These are phyloP conservation scores for Mesaphorura yosii DNA, from an alignment of 1,140 invertebrate genomes.

Conservation along the genomic window DNA sequence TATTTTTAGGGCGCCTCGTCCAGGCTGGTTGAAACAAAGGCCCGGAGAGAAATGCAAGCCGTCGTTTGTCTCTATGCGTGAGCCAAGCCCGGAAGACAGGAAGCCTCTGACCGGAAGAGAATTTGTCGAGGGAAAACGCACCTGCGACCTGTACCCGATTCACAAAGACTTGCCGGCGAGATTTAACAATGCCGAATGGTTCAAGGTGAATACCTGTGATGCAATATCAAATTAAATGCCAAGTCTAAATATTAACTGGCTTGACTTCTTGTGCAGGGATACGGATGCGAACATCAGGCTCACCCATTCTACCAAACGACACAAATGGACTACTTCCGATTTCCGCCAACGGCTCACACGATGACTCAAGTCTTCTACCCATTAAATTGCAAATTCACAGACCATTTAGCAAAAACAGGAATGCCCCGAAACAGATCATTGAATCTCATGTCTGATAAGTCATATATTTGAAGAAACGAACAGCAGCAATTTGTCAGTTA, in stretches of 20 bases:
- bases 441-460: no score
- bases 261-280: conserved; percentile 17
- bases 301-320: conserved; percentile 32
- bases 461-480: no score
- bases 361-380: conserved; percentile 29
- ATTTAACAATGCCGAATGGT: conserved; percentile 26
- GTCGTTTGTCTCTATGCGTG: neutral
- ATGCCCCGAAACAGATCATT: conserved; percentile 26
- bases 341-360: conserved; percentile 31
- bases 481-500: no score
- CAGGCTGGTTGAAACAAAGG: neutral
- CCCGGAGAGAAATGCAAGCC: conserved; percentile 7
- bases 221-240: neutral
- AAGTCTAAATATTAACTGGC: neutral
- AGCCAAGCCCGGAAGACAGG: conserved; percentile 1
- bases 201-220: conserved; percentile 17
- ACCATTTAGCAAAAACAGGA: conserved; percentile 18
- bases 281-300: conserved; percentile 21
- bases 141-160: conserved; percentile 28
- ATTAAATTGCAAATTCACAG: conserved; percentile 24
- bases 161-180: conserved; percentile 15
- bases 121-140: conserved; percentile 23
- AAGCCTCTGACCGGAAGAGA: conserved; percentile 27
- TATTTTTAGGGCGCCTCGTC: conserved; percentile 6
- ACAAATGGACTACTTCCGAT: conserved; percentile 26